A percentile compares a stretch with the other conserved stretches of the same genome.
Evolutionary conservation across 2,888 invertebrate genomes (phyloP).

Genomic region (Endomychus coccineus): DNA sequence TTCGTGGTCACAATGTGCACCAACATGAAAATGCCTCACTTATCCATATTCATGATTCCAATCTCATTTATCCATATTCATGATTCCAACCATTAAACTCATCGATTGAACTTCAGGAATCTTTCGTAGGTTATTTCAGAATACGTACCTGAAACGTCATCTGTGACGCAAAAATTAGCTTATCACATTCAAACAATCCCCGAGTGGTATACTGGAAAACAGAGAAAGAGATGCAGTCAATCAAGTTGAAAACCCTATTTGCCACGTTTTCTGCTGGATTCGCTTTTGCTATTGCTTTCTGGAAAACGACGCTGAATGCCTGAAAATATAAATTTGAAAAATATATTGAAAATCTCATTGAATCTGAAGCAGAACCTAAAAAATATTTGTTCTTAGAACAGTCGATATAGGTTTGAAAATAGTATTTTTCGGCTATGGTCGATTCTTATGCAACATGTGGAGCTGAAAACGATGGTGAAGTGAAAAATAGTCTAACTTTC

Average conservation of each 20-base stretch:
- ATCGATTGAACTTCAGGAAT: too few relatives aligned
- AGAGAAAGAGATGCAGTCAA: conserved; percentile 89
- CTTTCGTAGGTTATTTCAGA: conserved; percentile 1
- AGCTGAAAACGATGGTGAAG: too few relatives aligned
- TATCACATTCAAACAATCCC: conserved; percentile 93
- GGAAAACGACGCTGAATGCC: conserved; percentile 97
- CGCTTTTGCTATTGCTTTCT: conserved; percentile 88
- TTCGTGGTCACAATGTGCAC: too few relatives aligned
- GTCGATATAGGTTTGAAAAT: too few relatives aligned
- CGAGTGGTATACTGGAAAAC: conserved; percentile 92
- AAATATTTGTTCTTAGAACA: background rate
- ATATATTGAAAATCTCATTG: background rate
- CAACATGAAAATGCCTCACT: too few relatives aligned
- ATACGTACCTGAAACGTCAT: conserved; percentile 81
- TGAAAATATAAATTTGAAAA: conserved; percentile 43
- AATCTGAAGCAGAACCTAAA: background rate
- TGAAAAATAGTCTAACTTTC: too few relatives aligned
- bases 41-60: too few relatives aligned
- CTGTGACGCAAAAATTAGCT: conserved; percentile 91
- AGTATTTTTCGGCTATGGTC: too few relatives aligned
- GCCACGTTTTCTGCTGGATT: conserved; percentile 74
- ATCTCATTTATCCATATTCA: too few relatives aligned
- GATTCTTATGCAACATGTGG: too few relatives aligned
- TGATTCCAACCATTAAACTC: too few relatives aligned
- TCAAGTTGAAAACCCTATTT: conserved; percentile 76